These are phyloP conservation scores for Siderastrea radians DNA, from an alignment of 92 coral and sea anemone species.

Conservation along the genomic window DNA sequence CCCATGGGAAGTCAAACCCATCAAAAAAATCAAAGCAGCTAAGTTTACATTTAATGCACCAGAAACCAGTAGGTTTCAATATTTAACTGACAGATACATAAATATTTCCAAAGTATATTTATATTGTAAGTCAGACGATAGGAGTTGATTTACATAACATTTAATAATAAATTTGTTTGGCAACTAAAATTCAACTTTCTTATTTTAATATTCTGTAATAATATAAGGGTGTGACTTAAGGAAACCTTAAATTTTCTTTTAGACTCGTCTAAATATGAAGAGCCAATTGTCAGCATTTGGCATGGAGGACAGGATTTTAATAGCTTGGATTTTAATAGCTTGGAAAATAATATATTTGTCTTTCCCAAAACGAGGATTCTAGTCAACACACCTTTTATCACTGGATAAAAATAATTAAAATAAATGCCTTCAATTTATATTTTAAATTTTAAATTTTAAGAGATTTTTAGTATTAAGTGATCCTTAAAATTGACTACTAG, in stretches of 20 bases:
- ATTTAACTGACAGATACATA: background rate
- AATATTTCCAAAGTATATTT: background rate
- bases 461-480: background rate
- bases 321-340: background rate
- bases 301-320: background rate
- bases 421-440: background rate
- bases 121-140: background rate
- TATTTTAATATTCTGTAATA: constrained; percentile 1
- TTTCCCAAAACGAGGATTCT: background rate
- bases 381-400: background rate
- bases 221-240: constrained; percentile 31
- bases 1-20: background rate
- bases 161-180: constrained; percentile 33
- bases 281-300: background rate
- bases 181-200: background rate
- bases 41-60: background rate
- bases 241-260: background rate
- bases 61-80: background rate
- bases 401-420: background rate
- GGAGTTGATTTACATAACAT: background rate
- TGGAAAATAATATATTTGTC: background rate
- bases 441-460: background rate
- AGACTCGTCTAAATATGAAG: background rate
- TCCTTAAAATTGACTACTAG: too few species aligned
- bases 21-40: background rate